Percentiles rank a stretch among this genome's conserved stretches.
phyloP scores from a whole-genome alignment of 1,140 invertebrate species.

The Lutraria rhynchaena region DNA sequence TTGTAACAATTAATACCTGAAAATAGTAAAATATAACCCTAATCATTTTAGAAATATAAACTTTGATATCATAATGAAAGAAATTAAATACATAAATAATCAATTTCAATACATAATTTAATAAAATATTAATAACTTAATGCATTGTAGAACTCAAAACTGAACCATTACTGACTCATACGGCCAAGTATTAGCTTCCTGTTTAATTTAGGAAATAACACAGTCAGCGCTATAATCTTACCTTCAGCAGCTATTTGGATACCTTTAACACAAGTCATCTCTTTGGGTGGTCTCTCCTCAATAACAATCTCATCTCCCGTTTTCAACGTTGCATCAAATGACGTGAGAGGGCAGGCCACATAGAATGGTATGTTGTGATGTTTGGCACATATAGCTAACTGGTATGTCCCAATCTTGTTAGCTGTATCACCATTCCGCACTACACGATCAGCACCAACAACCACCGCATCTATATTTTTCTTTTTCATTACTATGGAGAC shows the following conservation, averaged over 20 bases:
- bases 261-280: slow-evolving; percentile 94
- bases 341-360: slow-evolving; percentile 95
- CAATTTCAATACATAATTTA: slow-evolving; percentile 3
- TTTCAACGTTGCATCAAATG: slow-evolving; percentile 92
- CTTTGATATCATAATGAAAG: too few relatives aligned
- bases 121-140: not conserved
- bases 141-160: not conserved
- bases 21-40: slow-evolving; percentile 10
- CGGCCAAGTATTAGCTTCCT: not conserved
- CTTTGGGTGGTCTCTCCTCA: slow-evolving; percentile 94
- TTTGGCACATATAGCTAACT: slow-evolving; percentile 95
- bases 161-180: not conserved
- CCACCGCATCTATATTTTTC: slow-evolving; percentile 83
- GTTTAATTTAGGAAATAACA: not conserved
- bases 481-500: slow-evolving; percentile 94
- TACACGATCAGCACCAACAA: slow-evolving; percentile 85
- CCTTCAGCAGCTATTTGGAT: slow-evolving; percentile 92
- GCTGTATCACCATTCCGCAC: slow-evolving; percentile 98
- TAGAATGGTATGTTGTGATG: slow-evolving; percentile 97
- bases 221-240: slow-evolving; percentile 19
- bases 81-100: too few relatives aligned
- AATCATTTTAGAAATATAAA: too few relatives aligned
- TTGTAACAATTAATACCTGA: slow-evolving; percentile 97
- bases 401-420: slow-evolving; percentile 99
- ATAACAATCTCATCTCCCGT: slow-evolving; percentile 94